These are phyloP conservation scores for Drosophila bifasciata DNA, from an alignment of 1,140 invertebrate genomes.

Conservation along the genomic window DNA sequence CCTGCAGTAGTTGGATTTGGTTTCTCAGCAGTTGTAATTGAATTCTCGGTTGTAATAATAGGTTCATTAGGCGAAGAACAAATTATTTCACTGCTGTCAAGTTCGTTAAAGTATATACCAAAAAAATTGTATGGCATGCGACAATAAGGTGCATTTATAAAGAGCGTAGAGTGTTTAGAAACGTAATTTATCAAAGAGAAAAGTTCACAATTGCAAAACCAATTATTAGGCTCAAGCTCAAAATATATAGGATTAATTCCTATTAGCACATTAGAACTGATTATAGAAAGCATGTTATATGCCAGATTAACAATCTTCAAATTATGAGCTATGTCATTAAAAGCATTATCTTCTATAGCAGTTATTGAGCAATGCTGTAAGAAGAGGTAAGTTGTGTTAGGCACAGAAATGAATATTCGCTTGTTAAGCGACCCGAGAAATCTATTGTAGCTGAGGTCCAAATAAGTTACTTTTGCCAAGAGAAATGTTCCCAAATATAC, in stretches of 20 bases:
- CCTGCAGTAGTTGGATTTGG: not conserved
- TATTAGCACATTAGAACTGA: constrained; percentile 14
- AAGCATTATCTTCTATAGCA: constrained; percentile 45
- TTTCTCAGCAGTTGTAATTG: too few relatives aligned
- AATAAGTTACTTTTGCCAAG: constrained; percentile 43
- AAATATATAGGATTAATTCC: constrained; percentile 11
- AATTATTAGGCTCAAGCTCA: constrained; percentile 50
- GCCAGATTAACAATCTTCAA: constrained; percentile 46
- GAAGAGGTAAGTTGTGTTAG: constrained; percentile 50
- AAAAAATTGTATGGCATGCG: constrained; percentile 35
- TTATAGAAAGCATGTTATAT: constrained; percentile 47
- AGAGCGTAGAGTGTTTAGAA: constrained; percentile 26
- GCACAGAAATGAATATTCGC: constrained; percentile 38
- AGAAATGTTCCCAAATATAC: constrained; percentile 47
- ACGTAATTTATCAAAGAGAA: constrained; percentile 27
- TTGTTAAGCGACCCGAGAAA: constrained; percentile 44
- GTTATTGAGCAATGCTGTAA: constrained; percentile 40
- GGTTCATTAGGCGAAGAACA: constrained; percentile 1
- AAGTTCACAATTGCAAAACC: constrained; percentile 55
- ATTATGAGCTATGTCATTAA: constrained; percentile 31
- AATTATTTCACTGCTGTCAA: constrained; percentile 10
- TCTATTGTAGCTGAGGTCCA: constrained; percentile 57
- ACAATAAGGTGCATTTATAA: constrained; percentile 54
- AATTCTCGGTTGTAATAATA: too few relatives aligned
- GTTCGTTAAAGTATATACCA: constrained; percentile 47